phyloP scores from a whole-genome alignment of 2,797 vertebrate species.

The Chanos chanos region DNA sequence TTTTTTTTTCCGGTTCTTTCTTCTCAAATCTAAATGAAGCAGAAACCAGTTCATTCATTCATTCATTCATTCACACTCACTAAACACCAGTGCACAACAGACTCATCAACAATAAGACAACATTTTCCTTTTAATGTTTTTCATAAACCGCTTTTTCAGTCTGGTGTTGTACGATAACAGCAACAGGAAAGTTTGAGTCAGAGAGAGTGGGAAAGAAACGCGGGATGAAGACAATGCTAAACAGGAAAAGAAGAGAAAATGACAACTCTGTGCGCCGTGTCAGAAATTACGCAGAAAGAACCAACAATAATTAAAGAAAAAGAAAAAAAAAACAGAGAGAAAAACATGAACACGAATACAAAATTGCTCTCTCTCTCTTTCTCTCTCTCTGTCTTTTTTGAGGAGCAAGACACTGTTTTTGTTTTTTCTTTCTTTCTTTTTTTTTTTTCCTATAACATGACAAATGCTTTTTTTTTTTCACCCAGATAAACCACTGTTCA shows the following conservation, averaged over 20 bases:
- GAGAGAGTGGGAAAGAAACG: background rate
- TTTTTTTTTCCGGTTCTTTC: too few species aligned
- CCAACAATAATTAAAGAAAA: slow-evolving; percentile 34
- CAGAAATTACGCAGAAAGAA: slow-evolving; percentile 57
- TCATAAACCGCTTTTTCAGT: slow-evolving; percentile 74
- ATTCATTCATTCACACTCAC: slow-evolving; percentile 33
- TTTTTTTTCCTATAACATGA: slow-evolving; percentile 37
- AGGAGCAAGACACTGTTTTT: slow-evolving; percentile 43
- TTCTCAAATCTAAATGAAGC: too few species aligned
- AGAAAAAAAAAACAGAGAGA: slow-evolving; percentile 46
- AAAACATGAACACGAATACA: slow-evolving; percentile 45
- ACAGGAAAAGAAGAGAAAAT: slow-evolving; percentile 23
- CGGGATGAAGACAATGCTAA: background rate
- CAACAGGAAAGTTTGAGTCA: slow-evolving; percentile 66
- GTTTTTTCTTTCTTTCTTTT: slow-evolving; percentile 26
- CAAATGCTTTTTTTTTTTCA: slow-evolving; percentile 59
- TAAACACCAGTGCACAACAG: slow-evolving; percentile 50
- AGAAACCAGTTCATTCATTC: too few species aligned
- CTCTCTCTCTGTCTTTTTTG: too few species aligned
- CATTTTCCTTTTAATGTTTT: slow-evolving; percentile 77
- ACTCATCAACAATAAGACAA: slow-evolving; percentile 78
- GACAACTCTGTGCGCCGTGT: slow-evolving; percentile 56
- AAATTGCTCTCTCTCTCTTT: slow-evolving; percentile 52
- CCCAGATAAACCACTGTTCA: slow-evolving; percentile 66
- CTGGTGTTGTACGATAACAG: slow-evolving; percentile 71